Evolutionary conservation across 2,113 vertebrate species (phyloP).

Genomic region (Mohoua ochrocephala): DNA sequence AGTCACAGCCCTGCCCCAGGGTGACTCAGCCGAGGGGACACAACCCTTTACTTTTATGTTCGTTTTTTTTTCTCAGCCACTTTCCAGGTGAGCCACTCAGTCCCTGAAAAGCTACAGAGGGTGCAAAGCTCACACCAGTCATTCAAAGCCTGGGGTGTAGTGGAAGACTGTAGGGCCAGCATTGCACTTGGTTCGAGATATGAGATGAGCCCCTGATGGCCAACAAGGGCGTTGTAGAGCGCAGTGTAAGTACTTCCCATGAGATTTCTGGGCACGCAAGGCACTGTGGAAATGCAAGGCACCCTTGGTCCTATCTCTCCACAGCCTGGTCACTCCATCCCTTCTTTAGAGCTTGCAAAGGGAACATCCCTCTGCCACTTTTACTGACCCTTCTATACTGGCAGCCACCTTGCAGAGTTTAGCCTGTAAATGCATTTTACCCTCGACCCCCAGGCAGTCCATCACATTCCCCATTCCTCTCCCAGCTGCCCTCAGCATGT

Average conservation of each 20-base stretch:
- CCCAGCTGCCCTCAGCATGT: fast-evolving
- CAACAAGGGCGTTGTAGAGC: neutral
- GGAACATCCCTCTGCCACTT: neutral
- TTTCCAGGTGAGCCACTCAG: neutral
- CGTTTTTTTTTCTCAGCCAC: neutral
- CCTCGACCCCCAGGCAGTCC: neutral
- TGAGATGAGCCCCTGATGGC: neutral
- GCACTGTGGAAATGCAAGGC: neutral
- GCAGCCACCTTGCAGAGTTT: neutral
- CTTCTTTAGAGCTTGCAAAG: neutral
- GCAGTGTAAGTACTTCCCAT: neutral
- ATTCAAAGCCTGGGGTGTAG: neutral
- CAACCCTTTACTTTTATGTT: neutral
- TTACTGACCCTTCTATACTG: neutral
- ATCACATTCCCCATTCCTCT: neutral
- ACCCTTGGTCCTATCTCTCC: neutral
- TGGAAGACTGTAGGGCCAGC: neutral
- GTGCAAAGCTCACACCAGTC: neutral
- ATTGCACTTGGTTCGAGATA: neutral
- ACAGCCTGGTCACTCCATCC: neutral
- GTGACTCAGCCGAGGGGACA: neutral
- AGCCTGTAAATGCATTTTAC: neutral
- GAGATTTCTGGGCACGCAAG: neutral
- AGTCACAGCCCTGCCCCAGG: neutral
- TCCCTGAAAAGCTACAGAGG: neutral